phyloP scores from a whole-genome alignment of 2,797 vertebrate species.

The Simalia tracyae region DNA sequence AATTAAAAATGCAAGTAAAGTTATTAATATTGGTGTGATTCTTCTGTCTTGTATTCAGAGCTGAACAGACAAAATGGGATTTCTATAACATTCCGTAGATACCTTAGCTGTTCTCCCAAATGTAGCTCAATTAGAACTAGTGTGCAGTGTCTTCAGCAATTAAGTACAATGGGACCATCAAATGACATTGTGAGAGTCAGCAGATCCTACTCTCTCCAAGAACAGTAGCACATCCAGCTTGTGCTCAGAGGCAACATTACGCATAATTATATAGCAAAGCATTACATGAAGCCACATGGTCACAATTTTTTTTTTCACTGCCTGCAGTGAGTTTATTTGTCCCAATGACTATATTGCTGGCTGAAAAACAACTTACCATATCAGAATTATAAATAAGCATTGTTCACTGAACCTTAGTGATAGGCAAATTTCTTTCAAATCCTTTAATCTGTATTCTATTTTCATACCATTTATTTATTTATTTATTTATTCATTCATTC shows the following conservation, averaged over 20 bases:
- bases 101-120: background rate
- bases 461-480: background rate
- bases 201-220: background rate
- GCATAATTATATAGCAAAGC: background rate
- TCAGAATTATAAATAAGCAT: background rate
- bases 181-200: background rate
- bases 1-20: background rate
- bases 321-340: background rate
- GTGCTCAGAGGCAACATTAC: background rate
- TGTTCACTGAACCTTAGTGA: background rate
- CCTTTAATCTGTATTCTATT: background rate
- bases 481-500: no score
- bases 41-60: background rate
- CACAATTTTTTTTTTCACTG: background rate
- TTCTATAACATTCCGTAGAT: background rate
- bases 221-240: background rate
- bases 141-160: background rate
- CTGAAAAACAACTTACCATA: background rate
- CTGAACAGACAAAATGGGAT: background rate
- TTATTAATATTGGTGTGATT: background rate
- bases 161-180: background rate
- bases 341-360: background rate
- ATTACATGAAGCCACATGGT: background rate
- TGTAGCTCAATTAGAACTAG: background rate
- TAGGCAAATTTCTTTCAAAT: background rate